A percentile compares a stretch with the other conserved stretches of the same genome.
phyloP scores from a whole-genome alignment of 2,888 invertebrate genomes.

The Callosobruchus maculatus region DNA sequence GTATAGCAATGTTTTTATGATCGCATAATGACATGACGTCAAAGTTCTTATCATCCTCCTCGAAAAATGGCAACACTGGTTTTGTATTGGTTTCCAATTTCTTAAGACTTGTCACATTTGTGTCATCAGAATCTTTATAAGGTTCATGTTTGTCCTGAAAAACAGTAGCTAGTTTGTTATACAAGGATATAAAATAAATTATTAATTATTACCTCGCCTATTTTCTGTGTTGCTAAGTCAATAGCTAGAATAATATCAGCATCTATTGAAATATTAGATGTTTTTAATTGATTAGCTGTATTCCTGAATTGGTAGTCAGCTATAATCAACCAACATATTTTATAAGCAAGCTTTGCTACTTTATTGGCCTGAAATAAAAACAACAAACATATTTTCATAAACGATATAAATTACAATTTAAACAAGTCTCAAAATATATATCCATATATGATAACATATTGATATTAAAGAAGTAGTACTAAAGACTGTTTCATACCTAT shows the following conservation, averaged over 20 bases:
- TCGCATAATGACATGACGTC: not conserved
- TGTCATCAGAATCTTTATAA: not conserved
- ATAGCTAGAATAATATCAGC: conserved; percentile 21
- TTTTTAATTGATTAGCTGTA: conserved; percentile 11
- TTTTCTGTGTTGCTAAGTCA: not conserved
- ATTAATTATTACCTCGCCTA: too few species aligned
- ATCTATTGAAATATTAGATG: conserved; percentile 17
- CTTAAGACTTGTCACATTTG: not conserved
- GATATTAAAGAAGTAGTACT: too few species aligned
- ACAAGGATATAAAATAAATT: too few species aligned
- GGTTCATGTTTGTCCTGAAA: not conserved
- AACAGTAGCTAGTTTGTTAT: not conserved
- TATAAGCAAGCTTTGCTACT: conserved; percentile 10
- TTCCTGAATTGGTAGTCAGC: conserved; percentile 5
- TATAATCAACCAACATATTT: conserved; percentile 20
- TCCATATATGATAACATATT: too few species aligned
- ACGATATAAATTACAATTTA: too few species aligned
- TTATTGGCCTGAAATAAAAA: conserved; percentile 15
- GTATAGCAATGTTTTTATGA: not conserved
- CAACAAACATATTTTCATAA: not conserved
- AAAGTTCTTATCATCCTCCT: not conserved
- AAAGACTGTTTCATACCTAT: too few species aligned
- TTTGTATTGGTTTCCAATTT: not conserved
- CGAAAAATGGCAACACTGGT: not conserved
- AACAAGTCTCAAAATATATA: too few species aligned